A percentile compares a stretch with the other conserved stretches of the same genome.
Evolutionary conservation across 2,888 invertebrate genomes (phyloP).

Genomic region (Boloria euphrosyne): DNA sequence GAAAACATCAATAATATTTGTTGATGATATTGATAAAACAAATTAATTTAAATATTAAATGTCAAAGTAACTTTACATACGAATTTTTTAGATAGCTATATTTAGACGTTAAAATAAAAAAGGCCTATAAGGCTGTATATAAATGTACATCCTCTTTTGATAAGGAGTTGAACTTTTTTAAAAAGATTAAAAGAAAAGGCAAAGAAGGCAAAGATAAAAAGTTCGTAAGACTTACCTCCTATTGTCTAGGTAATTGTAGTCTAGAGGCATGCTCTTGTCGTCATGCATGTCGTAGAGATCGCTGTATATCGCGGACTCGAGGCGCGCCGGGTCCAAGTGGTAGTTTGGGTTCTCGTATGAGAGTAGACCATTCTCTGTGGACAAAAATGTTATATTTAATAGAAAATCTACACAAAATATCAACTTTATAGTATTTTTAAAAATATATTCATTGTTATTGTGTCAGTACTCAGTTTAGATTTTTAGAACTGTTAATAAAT

Average conservation of each 20-base stretch:
- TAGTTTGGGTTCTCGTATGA: slow-evolving; percentile 97
- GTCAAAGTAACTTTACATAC: no score
- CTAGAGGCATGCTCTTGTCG: slow-evolving; percentile 83
- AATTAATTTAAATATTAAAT: no score
- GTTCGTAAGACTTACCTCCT: slow-evolving; percentile 60
- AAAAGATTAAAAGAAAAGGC: neutral
- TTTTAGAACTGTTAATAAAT: no score
- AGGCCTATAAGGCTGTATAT: no score
- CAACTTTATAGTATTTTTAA: neutral
- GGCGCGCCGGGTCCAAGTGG: slow-evolving; percentile 88
- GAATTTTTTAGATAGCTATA: no score
- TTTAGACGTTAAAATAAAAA: no score
- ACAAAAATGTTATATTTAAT: slow-evolving; percentile 45
- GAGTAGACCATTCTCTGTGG: slow-evolving; percentile 93
- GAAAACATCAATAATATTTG: no score
- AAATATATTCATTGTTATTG: neutral
- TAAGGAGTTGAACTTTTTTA: no score
- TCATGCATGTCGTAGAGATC: slow-evolving; percentile 85
- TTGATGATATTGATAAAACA: no score
- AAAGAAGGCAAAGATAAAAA: neutral
- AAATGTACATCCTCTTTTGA: no score
- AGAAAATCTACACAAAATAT: neutral
- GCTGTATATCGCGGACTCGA: slow-evolving; percentile 90
- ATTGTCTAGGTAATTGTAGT: slow-evolving; percentile 78
- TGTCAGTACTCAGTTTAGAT: no score